These are phyloP conservation scores for Mugil cephalus DNA, from an alignment of 2,113 vertebrate genomes.

Conservation along the genomic window DNA sequence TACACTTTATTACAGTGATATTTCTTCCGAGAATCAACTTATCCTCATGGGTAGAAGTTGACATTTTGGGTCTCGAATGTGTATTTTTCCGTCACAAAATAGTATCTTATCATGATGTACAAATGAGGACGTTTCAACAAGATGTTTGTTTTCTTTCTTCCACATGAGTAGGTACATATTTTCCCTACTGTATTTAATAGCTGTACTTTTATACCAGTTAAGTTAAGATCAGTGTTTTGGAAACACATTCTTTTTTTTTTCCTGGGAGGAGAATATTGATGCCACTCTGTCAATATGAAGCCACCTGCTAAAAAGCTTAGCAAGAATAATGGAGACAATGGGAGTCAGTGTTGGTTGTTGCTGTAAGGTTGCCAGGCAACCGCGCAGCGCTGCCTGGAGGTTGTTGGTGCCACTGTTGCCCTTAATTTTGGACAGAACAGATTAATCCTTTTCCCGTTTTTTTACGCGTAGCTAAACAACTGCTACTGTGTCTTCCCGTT, in stretches of 20 bases:
- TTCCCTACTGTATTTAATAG: background rate
- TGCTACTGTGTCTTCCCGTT: background rate
- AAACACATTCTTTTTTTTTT: background rate
- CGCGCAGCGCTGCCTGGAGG: background rate
- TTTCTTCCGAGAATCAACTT: too few relatives aligned
- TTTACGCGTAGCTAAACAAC: background rate
- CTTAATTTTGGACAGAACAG: background rate
- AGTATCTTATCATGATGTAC: too few relatives aligned
- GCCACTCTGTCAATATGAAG: background rate
- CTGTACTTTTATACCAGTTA: background rate
- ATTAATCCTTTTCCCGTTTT: background rate
- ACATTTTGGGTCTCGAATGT: too few relatives aligned
- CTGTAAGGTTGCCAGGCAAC: conserved; percentile 3
- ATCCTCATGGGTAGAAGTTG: too few relatives aligned
- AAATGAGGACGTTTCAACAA: background rate
- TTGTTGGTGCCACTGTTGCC: background rate
- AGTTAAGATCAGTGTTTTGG: background rate
- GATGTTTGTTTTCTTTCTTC: background rate
- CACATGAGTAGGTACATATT: background rate
- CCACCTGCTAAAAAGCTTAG: background rate
- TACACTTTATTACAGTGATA: background rate
- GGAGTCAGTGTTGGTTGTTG: background rate
- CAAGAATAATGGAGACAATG: conserved; percentile 4
- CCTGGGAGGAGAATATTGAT: background rate
- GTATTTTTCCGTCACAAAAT: too few relatives aligned